Conservation (phyloP, 2,797 vertebrate genomes). For the Anisognathus igniventris region DNA sequence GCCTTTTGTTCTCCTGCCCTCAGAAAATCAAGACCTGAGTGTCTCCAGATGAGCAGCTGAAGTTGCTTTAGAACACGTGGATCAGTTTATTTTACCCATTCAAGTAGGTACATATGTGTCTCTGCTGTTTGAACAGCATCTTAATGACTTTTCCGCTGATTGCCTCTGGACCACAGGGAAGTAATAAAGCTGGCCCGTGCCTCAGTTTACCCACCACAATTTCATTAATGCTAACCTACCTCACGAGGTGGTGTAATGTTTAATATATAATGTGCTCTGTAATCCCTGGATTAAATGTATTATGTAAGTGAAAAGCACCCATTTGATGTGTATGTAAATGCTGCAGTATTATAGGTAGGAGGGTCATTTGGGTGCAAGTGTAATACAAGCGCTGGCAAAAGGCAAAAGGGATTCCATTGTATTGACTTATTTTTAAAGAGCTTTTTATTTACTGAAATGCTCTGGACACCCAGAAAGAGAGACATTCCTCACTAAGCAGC, state of each 20-base stretch:
- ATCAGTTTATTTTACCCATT: neutral
- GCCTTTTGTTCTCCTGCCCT: constrained; percentile 8
- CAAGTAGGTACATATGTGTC: neutral
- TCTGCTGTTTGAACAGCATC: neutral
- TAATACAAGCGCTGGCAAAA: constrained; percentile 53
- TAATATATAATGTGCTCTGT: constrained; percentile 51
- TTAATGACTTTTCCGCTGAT: neutral
- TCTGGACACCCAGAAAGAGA: constrained; percentile 63
- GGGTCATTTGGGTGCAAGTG: constrained; percentile 48
- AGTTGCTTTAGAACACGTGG: neutral
- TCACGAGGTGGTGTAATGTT: constrained; percentile 38
- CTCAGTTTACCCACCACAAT: constrained; percentile 55
- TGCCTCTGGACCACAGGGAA: neutral
- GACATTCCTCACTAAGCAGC: constrained; percentile 52
- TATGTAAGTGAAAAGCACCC: constrained; percentile 57
- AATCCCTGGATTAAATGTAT: constrained; percentile 57
- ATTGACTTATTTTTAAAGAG: constrained; percentile 67
- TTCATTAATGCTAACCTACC: constrained; percentile 49
- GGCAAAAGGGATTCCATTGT: constrained; percentile 62
- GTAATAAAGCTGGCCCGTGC: constrained; percentile 33
- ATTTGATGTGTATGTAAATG: constrained; percentile 61
- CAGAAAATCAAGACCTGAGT: neutral
- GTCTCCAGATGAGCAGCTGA: neutral
- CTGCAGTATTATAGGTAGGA: constrained; percentile 47
- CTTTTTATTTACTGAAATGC: constrained; percentile 64